Conservation (phyloP, 2,113 vertebrate species). For the Erinaceus europaeus region DNA sequence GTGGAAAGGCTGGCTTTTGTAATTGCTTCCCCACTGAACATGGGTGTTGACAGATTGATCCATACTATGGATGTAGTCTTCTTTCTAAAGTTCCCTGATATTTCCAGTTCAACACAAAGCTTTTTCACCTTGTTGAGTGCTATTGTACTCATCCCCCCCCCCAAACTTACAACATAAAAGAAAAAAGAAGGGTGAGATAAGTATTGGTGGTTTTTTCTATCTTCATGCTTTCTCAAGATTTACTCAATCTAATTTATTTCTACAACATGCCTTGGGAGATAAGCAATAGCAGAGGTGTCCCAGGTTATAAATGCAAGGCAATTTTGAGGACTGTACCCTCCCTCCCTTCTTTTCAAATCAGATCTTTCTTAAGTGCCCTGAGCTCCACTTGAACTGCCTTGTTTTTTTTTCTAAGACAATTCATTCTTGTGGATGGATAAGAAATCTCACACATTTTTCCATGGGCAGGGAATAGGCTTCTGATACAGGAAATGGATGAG, state of each 20-base stretch:
- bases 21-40: no score
- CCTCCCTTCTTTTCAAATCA: neutral
- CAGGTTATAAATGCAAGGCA: neutral
- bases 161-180: conserved; percentile 51
- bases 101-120: conserved; percentile 9
- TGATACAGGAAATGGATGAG: neutral
- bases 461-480: neutral
- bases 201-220: neutral
- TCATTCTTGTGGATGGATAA: neutral
- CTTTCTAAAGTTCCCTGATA: neutral
- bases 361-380: neutral
- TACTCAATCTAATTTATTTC: conserved; percentile 35
- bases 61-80: no score
- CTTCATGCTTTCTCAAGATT: neutral
- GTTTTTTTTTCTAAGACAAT: neutral
- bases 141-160: neutral
- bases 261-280: neutral
- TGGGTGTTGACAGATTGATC: no score
- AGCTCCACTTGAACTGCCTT: neutral
- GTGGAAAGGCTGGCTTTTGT: no score
- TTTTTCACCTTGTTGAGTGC: neutral
- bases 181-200: neutral
- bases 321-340: neutral
- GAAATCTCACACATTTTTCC: neutral
- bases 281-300: neutral